Evolutionary conservation across 2,888 invertebrate species (phyloP).

Genomic region (Drosophila colorata): DNA sequence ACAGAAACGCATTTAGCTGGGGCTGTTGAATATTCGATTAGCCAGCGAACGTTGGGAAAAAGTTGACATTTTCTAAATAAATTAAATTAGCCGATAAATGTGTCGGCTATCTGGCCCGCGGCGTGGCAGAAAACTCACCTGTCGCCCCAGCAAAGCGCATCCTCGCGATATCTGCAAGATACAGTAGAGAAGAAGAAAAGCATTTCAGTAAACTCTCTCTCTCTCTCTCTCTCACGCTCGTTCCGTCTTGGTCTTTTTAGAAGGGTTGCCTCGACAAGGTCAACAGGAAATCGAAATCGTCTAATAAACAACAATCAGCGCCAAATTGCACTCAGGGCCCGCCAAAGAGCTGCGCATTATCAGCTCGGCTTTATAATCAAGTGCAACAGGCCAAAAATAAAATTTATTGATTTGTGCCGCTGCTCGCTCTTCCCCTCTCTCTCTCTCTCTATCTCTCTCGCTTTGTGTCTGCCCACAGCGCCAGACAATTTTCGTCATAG

Average conservation of each 20-base stretch:
- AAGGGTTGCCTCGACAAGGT: slow-evolving; percentile 32
- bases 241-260: neutral
- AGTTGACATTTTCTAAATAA: slow-evolving; percentile 82
- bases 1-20: slow-evolving; percentile 46
- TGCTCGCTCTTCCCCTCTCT: neutral
- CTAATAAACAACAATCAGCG: slow-evolving; percentile 66
- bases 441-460: neutral
- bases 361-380: slow-evolving; percentile 68
- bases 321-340: slow-evolving; percentile 61
- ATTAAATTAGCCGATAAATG: slow-evolving; percentile 84
- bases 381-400: slow-evolving; percentile 55
- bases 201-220: neutral
- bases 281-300: slow-evolving; percentile 68
- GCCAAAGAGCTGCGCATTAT: slow-evolving; percentile 47
- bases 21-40: slow-evolving; percentile 76
- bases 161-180: slow-evolving; percentile 94
- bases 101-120: slow-evolving; percentile 73
- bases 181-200: slow-evolving; percentile 74
- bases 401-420: slow-evolving; percentile 73
- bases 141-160: slow-evolving; percentile 95
- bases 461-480: slow-evolving; percentile 31
- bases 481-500: slow-evolving; percentile 63
- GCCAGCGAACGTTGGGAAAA: slow-evolving; percentile 62
- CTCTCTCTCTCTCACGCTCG: neutral
- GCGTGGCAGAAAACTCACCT: slow-evolving; percentile 88